Conservation (phyloP, 2,888 invertebrate species). For the Calameuta pallipes region DNA sequence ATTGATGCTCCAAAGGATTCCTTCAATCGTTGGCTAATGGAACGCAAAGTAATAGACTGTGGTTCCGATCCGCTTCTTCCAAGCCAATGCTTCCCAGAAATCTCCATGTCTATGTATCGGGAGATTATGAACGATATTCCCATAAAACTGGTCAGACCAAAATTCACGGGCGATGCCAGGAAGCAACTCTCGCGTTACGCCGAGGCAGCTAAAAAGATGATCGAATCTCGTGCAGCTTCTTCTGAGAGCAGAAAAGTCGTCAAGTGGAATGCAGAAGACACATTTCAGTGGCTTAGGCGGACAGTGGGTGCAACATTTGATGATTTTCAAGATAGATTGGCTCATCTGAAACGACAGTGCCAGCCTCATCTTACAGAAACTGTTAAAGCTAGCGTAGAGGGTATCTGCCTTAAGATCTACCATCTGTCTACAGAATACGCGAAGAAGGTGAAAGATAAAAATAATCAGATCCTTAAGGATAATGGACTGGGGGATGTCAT, state of each 20-base stretch:
- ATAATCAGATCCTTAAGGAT: conserved; percentile 86
- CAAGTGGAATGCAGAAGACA: conserved; percentile 98
- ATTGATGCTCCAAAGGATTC: conserved; percentile 97
- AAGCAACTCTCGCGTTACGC: conserved; percentile 94
- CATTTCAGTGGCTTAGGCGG: conserved; percentile 93
- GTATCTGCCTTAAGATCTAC: conserved; percentile 94
- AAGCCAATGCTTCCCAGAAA: conserved; percentile 90
- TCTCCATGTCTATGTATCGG: conserved; percentile 94
- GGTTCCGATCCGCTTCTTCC: conserved; percentile 93
- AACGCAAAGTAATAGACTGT: conserved; percentile 84
- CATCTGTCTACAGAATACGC: conserved; percentile 92
- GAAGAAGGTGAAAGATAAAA: conserved; percentile 89
- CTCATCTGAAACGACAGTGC: conserved; percentile 93
- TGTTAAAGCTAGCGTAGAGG: conserved; percentile 93
- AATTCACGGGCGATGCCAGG: conserved; percentile 94
- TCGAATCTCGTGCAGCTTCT: conserved; percentile 88
- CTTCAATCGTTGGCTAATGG: conserved; percentile 96
- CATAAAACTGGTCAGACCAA: conserved; percentile 93
- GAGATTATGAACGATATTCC: conserved; percentile 99
- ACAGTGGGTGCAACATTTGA: conserved; percentile 95
- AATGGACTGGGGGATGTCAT: conserved; percentile 77
- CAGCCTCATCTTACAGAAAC: conserved; percentile 96
- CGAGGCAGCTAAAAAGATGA: conserved; percentile 96
- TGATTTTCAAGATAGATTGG: conserved; percentile 87
- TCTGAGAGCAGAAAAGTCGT: conserved; percentile 96